Conservation (phyloP, 2,888 invertebrate genomes). For the Cryptocephalus primarius region DNA sequence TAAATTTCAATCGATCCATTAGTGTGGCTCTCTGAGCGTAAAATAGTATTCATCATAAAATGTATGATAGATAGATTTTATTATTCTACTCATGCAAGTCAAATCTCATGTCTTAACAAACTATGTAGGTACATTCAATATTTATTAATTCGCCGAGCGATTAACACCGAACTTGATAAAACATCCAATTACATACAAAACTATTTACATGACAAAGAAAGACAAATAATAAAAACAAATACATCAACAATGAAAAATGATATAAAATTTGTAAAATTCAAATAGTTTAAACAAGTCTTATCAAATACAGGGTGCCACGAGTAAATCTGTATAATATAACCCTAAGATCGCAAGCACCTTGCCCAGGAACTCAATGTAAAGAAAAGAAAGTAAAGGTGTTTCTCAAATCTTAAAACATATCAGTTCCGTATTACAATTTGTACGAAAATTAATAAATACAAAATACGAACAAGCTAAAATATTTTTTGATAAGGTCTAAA, state of each 20-base stretch:
- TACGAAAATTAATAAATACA: no score
- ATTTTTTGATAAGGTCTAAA: no score
- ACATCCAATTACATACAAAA: background rate
- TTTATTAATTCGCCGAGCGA: no score
- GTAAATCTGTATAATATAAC: no score
- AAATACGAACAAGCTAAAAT: no score
- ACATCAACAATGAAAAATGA: slow-evolving; percentile 14
- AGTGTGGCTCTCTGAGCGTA: background rate
- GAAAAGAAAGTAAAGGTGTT: background rate
- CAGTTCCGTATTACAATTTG: no score
- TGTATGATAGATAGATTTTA: no score
- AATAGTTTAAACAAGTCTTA: slow-evolving; percentile 16
- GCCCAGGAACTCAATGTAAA: slow-evolving; percentile 6
- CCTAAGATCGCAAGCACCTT: slow-evolving; percentile 1
- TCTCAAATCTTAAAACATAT: no score
- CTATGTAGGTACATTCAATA: no score
- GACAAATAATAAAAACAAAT: slow-evolving; percentile 16
- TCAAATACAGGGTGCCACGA: slow-evolving; percentile 2
- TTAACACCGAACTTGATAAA: background rate
- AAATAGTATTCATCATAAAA: background rate
- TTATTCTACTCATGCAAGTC: no score
- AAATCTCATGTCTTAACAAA: no score
- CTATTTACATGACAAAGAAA: slow-evolving; percentile 3
- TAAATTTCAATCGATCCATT: background rate
- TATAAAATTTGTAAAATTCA: slow-evolving; percentile 19